Base-by-base conservation (phyloP, 2,113 vertebrate species). In the Ptychochromis oligacanthus region DNA sequence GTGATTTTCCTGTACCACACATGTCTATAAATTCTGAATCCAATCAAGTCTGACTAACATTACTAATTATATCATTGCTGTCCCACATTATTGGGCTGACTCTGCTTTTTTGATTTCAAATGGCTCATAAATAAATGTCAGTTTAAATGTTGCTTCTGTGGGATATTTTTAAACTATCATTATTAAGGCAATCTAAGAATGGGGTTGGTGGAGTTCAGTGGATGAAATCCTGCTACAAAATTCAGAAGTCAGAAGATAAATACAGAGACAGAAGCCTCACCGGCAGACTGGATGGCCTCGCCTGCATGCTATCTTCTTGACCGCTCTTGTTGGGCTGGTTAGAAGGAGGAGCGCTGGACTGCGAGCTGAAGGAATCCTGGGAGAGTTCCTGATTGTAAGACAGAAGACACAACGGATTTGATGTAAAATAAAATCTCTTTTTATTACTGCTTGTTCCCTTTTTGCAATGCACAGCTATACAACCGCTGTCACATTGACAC, bases 351-450 rank as follows among this genome's bases (percentile, higher is more conserved):
- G 97, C 97, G 28, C 97, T 98, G 88, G 97, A 96, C 95, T 99
- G 98, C 87, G 98, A 99, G 92, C 97, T 98, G 92, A 99, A 99
- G 0, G 98, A 99, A 94, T 99, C 98, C 96, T 99, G 98, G 95
- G 98, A 98, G 84, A 99, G 95, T 96, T 99, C 98, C 98, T 99
- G 93, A 75, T 81, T 55, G 57, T 2, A 67, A 55, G 58, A 61
- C 40, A 87, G 36, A 86, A 3, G 5, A 67, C 12, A 28, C 26
- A 60, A 72, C 4, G 1, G 24, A 28, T 36, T 65, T 3, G 40
- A 56, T 56, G 10, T 26, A 10, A 8, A 52, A 54, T 5, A 57
- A 58, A 14, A 76, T 76, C 31, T 60, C 49, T 3, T 24, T 24
- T 49, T 72, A 67, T 59, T 55, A 64, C 34, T 38, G 54, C 65